Evolutionary conservation across 2,113 vertebrate genomes (phyloP).

Genomic region (Dipodomys ordii): DNA sequence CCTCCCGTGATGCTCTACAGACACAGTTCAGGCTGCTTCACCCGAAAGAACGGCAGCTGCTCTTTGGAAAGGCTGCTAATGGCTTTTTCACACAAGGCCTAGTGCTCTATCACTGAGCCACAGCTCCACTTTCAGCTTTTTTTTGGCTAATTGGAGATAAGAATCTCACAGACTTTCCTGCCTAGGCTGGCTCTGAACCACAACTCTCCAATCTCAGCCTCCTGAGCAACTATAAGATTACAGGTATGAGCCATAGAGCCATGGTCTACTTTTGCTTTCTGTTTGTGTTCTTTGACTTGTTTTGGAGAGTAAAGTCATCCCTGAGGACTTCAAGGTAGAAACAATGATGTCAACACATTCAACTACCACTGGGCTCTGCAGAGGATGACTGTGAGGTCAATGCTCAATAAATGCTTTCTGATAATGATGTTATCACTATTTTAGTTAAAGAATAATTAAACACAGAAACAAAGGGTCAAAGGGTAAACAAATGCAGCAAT

Average conservation of each 20-base stretch:
- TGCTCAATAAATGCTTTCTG: constrained; percentile 31
- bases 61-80: background rate
- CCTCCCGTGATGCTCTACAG: background rate
- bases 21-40: background rate
- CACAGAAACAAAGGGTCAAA: too few species aligned
- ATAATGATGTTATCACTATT: background rate
- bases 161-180: too few species aligned
- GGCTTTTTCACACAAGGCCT: background rate
- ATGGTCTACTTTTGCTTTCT: background rate
- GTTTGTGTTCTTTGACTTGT: background rate
- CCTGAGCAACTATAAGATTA: too few species aligned
- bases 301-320: background rate
- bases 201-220: too few species aligned
- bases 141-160: too few species aligned
- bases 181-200: too few species aligned
- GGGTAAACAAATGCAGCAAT: too few species aligned
- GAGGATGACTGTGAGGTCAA: background rate
- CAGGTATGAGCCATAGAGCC: too few species aligned
- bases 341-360: background rate
- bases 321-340: background rate
- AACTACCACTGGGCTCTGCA: background rate
- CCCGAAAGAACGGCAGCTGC: background rate
- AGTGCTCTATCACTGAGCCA: too few species aligned
- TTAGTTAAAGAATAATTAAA: constrained; percentile 20
- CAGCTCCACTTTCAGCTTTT: too few species aligned